Conservation (phyloP, 2,888 invertebrate species). For the Sinotaia quadrata region DNA sequence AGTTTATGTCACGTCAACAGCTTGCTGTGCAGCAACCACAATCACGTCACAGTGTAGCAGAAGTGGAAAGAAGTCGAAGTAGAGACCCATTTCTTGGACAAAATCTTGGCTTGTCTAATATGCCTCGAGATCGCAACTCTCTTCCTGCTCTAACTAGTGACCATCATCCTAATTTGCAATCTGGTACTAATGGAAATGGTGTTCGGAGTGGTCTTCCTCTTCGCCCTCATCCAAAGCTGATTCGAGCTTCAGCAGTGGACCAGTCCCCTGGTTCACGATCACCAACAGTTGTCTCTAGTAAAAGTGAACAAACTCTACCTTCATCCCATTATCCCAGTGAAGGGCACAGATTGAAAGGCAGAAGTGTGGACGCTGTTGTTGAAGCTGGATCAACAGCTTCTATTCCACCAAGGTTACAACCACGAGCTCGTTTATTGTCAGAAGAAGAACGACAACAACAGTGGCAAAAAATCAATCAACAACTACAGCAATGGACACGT, state of each 20-base stretch:
- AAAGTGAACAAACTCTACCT: conserved; percentile 30
- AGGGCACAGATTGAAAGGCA: conserved; percentile 26
- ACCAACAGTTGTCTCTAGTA: conserved; percentile 31
- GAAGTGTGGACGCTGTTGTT: conserved; percentile 34
- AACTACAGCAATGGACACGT: conserved; percentile 66
- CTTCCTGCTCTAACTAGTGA: conserved; percentile 35
- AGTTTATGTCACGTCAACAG: background rate
- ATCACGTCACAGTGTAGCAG: conserved; percentile 32
- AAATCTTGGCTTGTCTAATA: conserved; percentile 30
- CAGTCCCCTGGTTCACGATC: conserved; percentile 23
- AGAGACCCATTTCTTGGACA: conserved; percentile 36
- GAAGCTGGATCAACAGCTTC: conserved; percentile 36
- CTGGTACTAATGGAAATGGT: background rate
- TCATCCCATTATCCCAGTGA: conserved; percentile 22
- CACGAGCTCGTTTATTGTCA: conserved; percentile 53
- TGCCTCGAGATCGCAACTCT: conserved; percentile 16
- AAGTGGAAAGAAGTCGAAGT: conserved; percentile 35
- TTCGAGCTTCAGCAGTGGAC: conserved; percentile 20
- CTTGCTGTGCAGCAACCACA: conserved; percentile 53
- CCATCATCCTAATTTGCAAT: conserved; percentile 31
- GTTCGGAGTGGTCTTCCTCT: conserved; percentile 3
- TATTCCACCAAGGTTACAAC: conserved; percentile 51
- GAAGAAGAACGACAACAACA: conserved; percentile 64
- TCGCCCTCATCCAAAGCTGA: conserved; percentile 22
- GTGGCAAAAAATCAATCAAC: conserved; percentile 64